phyloP scores from a whole-genome alignment of 2,113 vertebrate genomes.

The Urocynchramus pylzowi region DNA sequence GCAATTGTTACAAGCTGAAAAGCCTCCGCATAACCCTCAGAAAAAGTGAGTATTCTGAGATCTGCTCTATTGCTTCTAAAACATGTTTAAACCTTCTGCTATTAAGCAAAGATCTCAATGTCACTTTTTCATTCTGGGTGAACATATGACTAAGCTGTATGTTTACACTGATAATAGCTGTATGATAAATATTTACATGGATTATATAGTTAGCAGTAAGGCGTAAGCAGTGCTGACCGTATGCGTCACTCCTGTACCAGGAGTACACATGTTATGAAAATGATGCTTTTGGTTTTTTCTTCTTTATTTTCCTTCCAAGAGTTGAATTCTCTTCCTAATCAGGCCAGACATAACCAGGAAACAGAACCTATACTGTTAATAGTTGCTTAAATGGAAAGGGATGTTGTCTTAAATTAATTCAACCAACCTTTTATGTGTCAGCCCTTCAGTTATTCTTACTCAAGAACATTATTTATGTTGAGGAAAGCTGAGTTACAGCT shows the following conservation, averaged over 20 bases:
- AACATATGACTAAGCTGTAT: conserved; percentile 20
- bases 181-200: conserved; percentile 53
- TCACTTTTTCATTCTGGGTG: conserved; percentile 27
- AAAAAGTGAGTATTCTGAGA: neutral
- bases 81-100: neutral
- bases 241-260: conserved; percentile 19
- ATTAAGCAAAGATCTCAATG: conserved; percentile 25
- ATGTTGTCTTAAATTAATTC: neutral
- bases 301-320: neutral
- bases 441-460: neutral
- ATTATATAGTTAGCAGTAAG: conserved; percentile 45
- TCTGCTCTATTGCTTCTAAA: neutral
- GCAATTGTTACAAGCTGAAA: neutral
- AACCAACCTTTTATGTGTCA: neutral
- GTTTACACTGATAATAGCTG: conserved; percentile 47
- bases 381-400: neutral
- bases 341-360: neutral
- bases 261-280: neutral
- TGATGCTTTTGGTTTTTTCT: neutral
- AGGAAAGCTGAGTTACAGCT: neutral
- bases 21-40: neutral
- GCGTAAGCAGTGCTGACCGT: neutral
- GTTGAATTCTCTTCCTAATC: neutral
- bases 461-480: neutral
- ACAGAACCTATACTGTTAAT: neutral